Base-by-base conservation (phyloP, 2,797 vertebrate species). In the Alectoris magna region DNA sequence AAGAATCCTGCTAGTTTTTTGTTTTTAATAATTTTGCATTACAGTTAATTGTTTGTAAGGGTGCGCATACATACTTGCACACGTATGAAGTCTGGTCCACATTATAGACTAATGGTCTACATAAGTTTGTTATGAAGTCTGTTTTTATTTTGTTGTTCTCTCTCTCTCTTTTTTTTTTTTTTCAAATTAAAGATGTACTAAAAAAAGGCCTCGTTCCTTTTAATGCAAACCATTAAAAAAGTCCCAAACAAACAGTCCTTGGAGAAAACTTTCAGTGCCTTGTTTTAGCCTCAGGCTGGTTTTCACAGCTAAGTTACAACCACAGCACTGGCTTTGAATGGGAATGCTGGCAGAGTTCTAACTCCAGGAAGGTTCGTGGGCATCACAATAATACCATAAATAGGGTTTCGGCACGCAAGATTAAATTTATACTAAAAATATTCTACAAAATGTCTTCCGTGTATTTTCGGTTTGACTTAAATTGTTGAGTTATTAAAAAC, bases 291-390 rank as follows among this genome's bases (percentile, higher is more conserved):
- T 10, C 14, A 38, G 76, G 96, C 72, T 87, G 67, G 23, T 90
- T 95, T 93, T 94, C 92, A 85, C 91, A 91, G 85, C 72, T 87
- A 43, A 70, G 22, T 94, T 75, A 71, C 27, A 75, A 43, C 21
- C 14, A n/a, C 73, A 91, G 24, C 29, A 9, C 55, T 64, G 63
- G 39, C 36, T 91, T 76, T 0, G 7, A 53, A 31, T 58, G 41
- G 63, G 90, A 88, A 74, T 11, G 8, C 24, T 84, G 72, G 49
- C 41, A 93, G 63, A 91, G 63, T 56, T 60, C 82, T 44, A 89
- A 39, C 43, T 71, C 34, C 62, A 90, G 66, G 59, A 90, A 93
- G 70, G 60, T 78, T 66, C 38, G 73, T 48, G 59, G 43, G 16
- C 49, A 82, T 69, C 48, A 49, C 34, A 31, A 27, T 48, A 69